Percentiles rank a stretch among this genome's conserved stretches.
These are phyloP conservation scores for Microtus richardsoni DNA, from an alignment of 2,113 vertebrate species.

Conservation along the genomic window DNA sequence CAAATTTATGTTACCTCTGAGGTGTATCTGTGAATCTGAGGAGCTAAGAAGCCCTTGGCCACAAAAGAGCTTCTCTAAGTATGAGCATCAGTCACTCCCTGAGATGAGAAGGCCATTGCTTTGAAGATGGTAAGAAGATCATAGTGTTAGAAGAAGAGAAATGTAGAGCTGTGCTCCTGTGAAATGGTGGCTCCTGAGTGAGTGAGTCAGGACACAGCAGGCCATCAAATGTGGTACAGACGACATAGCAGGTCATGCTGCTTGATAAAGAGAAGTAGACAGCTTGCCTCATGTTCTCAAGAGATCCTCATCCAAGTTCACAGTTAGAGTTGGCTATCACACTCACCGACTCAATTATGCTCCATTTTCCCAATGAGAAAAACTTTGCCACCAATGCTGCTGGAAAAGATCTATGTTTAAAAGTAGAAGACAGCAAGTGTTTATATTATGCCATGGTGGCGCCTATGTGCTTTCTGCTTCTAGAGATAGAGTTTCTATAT, in stretches of 20 bases:
- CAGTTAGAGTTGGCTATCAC: constrained; percentile 90
- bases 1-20: neutral
- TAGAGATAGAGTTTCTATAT: constrained; percentile 94
- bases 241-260: constrained; percentile 92
- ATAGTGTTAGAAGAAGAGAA: constrained; percentile 93
- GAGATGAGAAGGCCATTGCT: constrained; percentile 93
- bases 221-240: constrained; percentile 93
- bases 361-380: constrained; percentile 92
- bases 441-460: constrained; percentile 92
- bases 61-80: constrained; percentile 96
- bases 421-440: constrained; percentile 91
- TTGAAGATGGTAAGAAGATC: constrained; percentile 95
- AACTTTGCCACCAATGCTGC: constrained; percentile 91
- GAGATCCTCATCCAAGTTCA: constrained; percentile 94
- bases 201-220: constrained; percentile 93
- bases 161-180: constrained; percentile 92
- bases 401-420: constrained; percentile 92
- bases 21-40: constrained; percentile 93
- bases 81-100: constrained; percentile 93
- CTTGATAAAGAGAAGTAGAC: constrained; percentile 91
- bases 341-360: constrained; percentile 93
- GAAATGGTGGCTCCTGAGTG: constrained; percentile 93
- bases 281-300: constrained; percentile 89
- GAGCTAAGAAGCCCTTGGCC: constrained; percentile 92
- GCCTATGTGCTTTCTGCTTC: constrained; percentile 93